A percentile compares a stretch with the other conserved stretches of the same genome.
Evolutionary conservation across 2,888 invertebrate genomes (phyloP).

Genomic region (Ormyrus thymus): DNA sequence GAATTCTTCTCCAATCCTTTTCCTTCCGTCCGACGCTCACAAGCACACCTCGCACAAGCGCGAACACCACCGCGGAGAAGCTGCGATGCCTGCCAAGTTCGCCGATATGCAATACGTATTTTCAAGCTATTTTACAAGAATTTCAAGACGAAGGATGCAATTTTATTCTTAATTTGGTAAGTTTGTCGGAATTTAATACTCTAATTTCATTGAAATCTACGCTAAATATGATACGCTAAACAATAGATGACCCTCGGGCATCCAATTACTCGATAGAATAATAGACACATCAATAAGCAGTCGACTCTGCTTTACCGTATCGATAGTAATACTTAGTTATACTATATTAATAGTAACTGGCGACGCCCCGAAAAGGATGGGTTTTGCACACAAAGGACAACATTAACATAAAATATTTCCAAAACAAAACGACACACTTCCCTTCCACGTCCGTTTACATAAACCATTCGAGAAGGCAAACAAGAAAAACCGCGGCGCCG

Average conservation of each 20-base stretch:
- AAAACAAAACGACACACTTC: conserved; percentile 33
- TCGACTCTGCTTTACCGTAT: no score
- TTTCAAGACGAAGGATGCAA: background rate
- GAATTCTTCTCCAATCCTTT: conserved; percentile 14
- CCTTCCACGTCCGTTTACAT: background rate
- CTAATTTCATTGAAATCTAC: no score
- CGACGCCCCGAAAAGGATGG: no score
- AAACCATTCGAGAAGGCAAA: background rate
- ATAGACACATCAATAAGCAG: no score
- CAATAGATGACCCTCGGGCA: no score
- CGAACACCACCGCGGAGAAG: conserved; percentile 29
- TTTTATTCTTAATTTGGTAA: background rate
- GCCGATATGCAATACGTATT: background rate
- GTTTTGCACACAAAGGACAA: conserved; percentile 5
- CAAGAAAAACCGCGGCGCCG: background rate
- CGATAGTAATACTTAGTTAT: background rate
- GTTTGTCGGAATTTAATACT: no score
- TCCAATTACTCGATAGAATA: no score
- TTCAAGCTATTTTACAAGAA: conserved; percentile 3
- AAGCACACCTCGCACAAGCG: background rate
- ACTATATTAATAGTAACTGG: background rate
- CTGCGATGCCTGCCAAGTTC: conserved; percentile 28
- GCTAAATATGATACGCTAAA: no score
- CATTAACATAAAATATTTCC: conserved; percentile 46
- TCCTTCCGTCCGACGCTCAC: background rate